These are phyloP conservation scores for Typhlichthys eigenmanni DNA, from an alignment of 2,797 vertebrate genomes.

Conservation along the genomic window DNA sequence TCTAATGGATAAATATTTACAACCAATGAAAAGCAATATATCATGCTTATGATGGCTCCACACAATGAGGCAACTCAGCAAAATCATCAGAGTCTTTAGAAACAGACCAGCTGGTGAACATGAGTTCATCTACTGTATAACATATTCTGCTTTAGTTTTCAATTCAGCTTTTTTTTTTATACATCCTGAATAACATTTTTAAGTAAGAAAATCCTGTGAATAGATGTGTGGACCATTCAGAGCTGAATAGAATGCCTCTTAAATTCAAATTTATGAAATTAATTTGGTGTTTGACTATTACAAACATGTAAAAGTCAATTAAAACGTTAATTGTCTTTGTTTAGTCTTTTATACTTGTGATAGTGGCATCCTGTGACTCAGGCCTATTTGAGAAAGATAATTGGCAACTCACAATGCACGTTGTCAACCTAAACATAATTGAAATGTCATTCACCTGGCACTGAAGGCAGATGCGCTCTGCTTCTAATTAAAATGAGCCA, in stretches of 20 bases:
- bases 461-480: conserved; percentile 16
- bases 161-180: too few relatives aligned
- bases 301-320: too few relatives aligned
- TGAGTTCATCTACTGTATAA: conserved; percentile 24
- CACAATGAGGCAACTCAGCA: conserved; percentile 40
- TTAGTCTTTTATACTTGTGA: conserved; percentile 47
- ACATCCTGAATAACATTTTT: too few relatives aligned
- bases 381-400: background rate
- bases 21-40: conserved; percentile 58
- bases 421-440: too few relatives aligned
- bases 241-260: too few relatives aligned
- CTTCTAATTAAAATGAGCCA: conserved; percentile 1
- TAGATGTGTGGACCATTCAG: too few relatives aligned
- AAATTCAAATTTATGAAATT: too few relatives aligned
- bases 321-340: conserved; percentile 32
- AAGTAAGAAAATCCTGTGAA: too few relatives aligned
- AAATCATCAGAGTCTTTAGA: conserved; percentile 46
- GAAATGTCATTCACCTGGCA: conserved; percentile 29
- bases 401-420: too few relatives aligned
- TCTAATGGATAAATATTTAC: conserved; percentile 79
- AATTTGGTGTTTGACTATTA: too few relatives aligned
- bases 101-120: conserved; percentile 54
- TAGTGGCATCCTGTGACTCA: background rate
- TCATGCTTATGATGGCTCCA: conserved; percentile 56
- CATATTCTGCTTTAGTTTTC: conserved; percentile 2